Evolutionary conservation across 2,113 vertebrate species (phyloP).

Genomic region (Balaeniceps rex): DNA sequence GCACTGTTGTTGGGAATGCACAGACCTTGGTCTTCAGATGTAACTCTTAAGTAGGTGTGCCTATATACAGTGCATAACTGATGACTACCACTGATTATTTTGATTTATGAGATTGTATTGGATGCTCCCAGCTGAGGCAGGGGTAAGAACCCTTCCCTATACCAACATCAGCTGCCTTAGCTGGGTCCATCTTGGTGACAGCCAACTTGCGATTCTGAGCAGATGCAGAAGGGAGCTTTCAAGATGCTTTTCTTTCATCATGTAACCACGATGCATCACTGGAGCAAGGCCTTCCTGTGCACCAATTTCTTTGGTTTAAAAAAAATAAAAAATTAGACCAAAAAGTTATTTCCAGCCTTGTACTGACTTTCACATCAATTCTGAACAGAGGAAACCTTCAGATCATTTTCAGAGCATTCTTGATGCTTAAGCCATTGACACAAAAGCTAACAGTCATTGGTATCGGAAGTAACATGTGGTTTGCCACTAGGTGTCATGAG

Average conservation of each 20-base stretch:
- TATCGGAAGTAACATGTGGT: background rate
- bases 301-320: background rate
- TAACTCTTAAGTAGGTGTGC: background rate
- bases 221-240: background rate
- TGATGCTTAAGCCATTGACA: background rate
- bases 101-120: background rate
- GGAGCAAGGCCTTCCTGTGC: background rate
- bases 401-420: background rate
- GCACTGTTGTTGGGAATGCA: background rate
- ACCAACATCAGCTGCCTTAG: background rate
- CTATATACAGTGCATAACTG: background rate
- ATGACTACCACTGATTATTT: background rate
- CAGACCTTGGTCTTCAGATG: background rate
- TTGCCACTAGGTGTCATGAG: background rate
- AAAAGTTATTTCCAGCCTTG: background rate
- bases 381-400: background rate
- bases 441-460: background rate
- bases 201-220: background rate
- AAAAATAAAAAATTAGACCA: background rate
- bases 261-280: too few relatives aligned
- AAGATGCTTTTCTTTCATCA: background rate
- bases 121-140: background rate
- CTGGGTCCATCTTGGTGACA: background rate
- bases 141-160: background rate
- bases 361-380: background rate